phyloP scores from a whole-genome alignment of 1,140 invertebrate genomes.

The Gyrodactylus bullatarudis region DNA sequence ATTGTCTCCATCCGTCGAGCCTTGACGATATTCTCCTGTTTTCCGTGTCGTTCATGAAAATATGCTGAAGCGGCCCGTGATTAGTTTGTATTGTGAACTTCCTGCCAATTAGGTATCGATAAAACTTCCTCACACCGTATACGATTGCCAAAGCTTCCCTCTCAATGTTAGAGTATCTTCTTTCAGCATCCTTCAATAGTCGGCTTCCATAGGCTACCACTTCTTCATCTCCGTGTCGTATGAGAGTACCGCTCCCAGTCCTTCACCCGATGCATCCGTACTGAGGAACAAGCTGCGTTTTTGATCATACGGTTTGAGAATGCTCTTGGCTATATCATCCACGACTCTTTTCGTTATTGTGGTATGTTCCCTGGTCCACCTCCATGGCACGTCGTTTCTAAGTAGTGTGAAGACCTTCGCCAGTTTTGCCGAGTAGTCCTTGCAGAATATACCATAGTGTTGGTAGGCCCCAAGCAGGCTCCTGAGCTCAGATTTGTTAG shows the following conservation, averaged over 20 bases:
- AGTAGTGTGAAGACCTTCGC: not conserved
- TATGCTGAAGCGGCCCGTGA: not conserved
- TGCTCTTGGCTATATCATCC: not conserved
- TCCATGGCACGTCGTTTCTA: not conserved
- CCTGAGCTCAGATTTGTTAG: not conserved
- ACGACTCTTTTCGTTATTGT: not conserved
- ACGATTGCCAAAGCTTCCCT: not conserved
- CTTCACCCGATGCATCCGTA: not conserved
- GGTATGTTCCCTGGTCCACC: not conserved
- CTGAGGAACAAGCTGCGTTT: not conserved
- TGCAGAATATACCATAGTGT: not conserved
- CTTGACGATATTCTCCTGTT: not conserved
- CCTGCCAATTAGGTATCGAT: not conserved
- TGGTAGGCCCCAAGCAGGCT: not conserved
- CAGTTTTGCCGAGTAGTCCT: not conserved
- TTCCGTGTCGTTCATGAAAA: not conserved
- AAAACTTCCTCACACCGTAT: not conserved
- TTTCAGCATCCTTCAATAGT: not conserved
- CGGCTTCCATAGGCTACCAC: not conserved
- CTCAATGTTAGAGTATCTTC: not conserved
- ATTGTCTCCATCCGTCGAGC: not conserved
- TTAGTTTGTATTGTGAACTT: not conserved
- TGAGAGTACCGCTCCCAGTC: not conserved
- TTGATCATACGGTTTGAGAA: not conserved
- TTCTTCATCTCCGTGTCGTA: not conserved